phyloP scores from a whole-genome alignment of 1,140 invertebrate species.

The Drosophila elegans region DNA sequence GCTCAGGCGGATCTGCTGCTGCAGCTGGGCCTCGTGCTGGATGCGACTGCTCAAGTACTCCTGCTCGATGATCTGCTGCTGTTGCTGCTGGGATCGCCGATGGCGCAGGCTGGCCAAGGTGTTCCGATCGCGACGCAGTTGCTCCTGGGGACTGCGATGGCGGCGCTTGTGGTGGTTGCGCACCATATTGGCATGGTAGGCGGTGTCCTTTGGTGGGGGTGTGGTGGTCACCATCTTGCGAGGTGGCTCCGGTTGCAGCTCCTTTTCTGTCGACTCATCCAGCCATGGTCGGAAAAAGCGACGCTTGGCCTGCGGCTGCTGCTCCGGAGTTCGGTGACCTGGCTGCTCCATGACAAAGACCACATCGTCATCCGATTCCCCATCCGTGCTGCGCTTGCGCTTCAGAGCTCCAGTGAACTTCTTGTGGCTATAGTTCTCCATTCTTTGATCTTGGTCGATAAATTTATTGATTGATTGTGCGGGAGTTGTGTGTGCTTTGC shows the following conservation, averaged over 20 bases:
- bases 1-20: constrained; percentile 63
- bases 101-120: constrained; percentile 56
- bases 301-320: constrained; percentile 52
- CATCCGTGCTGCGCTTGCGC: constrained; percentile 58
- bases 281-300: constrained; percentile 65
- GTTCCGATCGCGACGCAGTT: constrained; percentile 60
- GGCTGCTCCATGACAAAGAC: constrained; percentile 53
- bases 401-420: constrained; percentile 61
- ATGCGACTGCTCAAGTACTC: constrained; percentile 38
- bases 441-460: constrained; percentile 3
- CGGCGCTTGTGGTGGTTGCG: constrained; percentile 34
- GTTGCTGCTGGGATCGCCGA: constrained; percentile 51
- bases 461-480: not conserved
- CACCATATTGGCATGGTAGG: constrained; percentile 63
- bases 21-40: constrained; percentile 50
- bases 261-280: constrained; percentile 18
- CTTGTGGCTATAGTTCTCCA: constrained; percentile 63
- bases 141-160: constrained; percentile 60
- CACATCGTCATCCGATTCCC: constrained; percentile 61
- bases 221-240: constrained; percentile 1
- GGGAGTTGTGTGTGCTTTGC: constrained; percentile 34
- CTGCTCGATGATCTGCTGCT: constrained; percentile 52
- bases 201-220: constrained; percentile 11
- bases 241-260: constrained; percentile 10
- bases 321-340: constrained; percentile 23